Conservation (phyloP, 92 coral and sea anemone species). For the Phenganax marumi region DNA sequence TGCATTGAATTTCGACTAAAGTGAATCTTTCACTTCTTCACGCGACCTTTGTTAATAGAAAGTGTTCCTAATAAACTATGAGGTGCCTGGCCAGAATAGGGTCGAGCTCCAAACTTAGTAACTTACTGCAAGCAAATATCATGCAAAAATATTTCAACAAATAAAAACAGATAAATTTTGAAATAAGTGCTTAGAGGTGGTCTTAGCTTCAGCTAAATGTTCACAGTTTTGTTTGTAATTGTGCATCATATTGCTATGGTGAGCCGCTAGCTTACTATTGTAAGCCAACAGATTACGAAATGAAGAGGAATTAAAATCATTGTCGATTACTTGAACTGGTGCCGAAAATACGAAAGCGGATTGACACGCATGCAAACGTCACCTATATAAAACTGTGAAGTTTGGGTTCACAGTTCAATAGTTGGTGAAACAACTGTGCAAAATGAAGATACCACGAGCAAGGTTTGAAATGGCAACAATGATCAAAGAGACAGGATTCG, state of each 20-base stretch:
- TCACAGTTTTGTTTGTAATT: conserved; percentile 12
- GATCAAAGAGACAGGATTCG: background rate
- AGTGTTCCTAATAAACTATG: too few relatives aligned
- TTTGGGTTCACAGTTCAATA: background rate
- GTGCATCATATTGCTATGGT: conserved; percentile 25
- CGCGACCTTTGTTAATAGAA: too few relatives aligned
- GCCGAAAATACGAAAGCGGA: conserved; percentile 8
- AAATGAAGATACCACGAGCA: conserved; percentile 20
- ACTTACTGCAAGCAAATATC: background rate
- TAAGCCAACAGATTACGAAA: conserved; percentile 25
- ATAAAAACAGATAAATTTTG: background rate
- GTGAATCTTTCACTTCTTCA: too few relatives aligned
- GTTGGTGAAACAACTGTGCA: background rate
- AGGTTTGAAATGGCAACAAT: conserved; percentile 10
- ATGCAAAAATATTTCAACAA: background rate
- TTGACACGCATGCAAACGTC: conserved; percentile 20
- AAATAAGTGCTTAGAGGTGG: background rate
- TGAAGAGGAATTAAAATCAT: conserved; percentile 26
- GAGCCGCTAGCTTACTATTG: background rate
- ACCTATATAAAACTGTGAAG: background rate
- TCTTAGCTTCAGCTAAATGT: background rate
- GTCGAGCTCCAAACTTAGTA: too few relatives aligned
- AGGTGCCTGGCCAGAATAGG: too few relatives aligned
- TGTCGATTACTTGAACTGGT: conserved; percentile 26
- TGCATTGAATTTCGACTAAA: too few relatives aligned